Percentiles rank a stretch among this genome's conserved stretches.
These are phyloP conservation scores for Ridgeia piscesae DNA, from an alignment of 1,140 invertebrate species.

Conservation along the genomic window DNA sequence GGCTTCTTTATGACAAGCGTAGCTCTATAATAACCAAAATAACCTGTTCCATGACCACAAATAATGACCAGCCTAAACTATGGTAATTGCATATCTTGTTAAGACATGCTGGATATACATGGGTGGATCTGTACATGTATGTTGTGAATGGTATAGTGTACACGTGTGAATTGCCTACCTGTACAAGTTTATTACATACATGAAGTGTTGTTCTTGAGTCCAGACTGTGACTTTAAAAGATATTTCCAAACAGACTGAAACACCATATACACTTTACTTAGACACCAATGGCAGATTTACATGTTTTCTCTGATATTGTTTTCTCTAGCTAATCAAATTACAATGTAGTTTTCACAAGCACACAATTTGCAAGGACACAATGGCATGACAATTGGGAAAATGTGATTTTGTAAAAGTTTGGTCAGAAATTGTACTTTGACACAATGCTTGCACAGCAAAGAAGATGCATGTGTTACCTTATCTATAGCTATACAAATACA, in stretches of 20 bases:
- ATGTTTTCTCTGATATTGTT: not conserved
- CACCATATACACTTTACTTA: no score
- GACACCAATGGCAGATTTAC: not conserved
- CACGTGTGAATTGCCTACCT: no score
- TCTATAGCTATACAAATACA: not conserved
- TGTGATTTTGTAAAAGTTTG: not conserved
- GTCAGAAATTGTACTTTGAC: not conserved
- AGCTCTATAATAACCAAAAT: not conserved
- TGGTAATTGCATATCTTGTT: not conserved
- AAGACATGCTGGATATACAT: not conserved
- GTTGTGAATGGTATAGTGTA: not conserved
- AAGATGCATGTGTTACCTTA: no score
- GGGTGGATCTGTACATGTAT: no score
- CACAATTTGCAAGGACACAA: no score
- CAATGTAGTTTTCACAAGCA: not conserved
- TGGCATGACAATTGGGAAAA: not conserved
- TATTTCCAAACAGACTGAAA: not conserved
- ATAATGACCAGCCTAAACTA: not conserved
- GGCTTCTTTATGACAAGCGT: not conserved
- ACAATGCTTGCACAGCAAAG: not conserved
- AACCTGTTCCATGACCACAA: not conserved
- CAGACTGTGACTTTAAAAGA: not conserved
- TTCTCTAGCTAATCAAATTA: not conserved
- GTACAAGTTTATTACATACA: not conserved
- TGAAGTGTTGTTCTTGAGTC: not conserved